Evolutionary conservation across 1,140 invertebrate genomes (phyloP).

Genomic region (Brachystomella parvula): DNA sequence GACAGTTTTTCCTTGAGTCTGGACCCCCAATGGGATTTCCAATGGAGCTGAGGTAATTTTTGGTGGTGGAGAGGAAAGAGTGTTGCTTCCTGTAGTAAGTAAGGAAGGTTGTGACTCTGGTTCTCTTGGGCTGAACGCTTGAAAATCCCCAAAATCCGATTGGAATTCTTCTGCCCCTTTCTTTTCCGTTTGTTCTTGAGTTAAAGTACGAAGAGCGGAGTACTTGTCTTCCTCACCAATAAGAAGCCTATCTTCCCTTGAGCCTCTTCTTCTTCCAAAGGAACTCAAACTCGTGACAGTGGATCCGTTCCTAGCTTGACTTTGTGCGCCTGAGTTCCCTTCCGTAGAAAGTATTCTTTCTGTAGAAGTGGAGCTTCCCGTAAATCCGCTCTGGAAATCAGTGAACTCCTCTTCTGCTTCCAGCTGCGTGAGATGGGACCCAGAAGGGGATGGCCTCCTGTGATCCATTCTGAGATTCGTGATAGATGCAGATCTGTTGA

Average conservation of each 20-base stretch:
- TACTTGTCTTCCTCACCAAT: conserved; percentile 45
- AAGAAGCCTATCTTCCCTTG: conserved; percentile 33
- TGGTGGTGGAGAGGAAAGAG: not conserved
- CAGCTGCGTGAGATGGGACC: too few species aligned
- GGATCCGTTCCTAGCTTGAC: too few species aligned
- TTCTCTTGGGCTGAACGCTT: not conserved
- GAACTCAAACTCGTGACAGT: too few species aligned
- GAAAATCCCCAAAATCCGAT: conserved; percentile 18
- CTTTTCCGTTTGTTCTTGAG: not conserved
- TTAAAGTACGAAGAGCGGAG: conserved; percentile 26
- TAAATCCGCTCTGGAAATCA: not conserved
- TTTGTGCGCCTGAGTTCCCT: too few species aligned
- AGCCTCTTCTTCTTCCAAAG: too few species aligned
- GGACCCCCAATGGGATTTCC: not conserved
- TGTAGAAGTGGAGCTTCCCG: too few species aligned
- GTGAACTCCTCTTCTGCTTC: not conserved
- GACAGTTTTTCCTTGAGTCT: conserved; percentile 18
- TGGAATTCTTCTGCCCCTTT: not conserved
- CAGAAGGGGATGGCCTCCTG: too few species aligned
- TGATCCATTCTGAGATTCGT: too few species aligned
- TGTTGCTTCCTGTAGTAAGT: not conserved
- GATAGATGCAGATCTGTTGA: too few species aligned
- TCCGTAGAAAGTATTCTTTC: too few species aligned
- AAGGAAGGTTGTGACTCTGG: not conserved
- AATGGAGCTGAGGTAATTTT: not conserved